Percentiles rank a stretch among this genome's conserved stretches.
phyloP scores from a whole-genome alignment of 2,888 invertebrate species.

The Geotrupes spiniger region DNA sequence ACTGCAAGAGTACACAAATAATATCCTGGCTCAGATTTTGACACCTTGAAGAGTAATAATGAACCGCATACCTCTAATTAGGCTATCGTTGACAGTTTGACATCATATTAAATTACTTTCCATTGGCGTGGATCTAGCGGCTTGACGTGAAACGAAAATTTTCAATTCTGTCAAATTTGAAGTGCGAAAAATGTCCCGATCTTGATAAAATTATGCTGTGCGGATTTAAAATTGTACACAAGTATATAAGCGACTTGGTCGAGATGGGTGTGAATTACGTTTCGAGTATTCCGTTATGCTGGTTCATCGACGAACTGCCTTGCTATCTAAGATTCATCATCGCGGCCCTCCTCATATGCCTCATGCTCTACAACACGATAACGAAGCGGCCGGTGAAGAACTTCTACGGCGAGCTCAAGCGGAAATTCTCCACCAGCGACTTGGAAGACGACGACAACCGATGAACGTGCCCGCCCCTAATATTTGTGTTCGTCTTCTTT shows the following conservation, averaged over 20 bases:
- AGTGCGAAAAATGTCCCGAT: conserved; percentile 9
- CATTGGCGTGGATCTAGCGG: no score
- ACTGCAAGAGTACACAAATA: no score
- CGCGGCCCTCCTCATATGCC: conserved; percentile 15
- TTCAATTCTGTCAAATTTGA: conserved; percentile 10
- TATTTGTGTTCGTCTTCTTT: no score
- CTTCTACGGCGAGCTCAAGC: conserved; percentile 10
- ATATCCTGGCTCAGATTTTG: no score
- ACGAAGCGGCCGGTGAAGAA: conserved; percentile 10
- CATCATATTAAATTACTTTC: no score
- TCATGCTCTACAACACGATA: conserved; percentile 15
- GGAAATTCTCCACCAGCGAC: conserved; percentile 11
- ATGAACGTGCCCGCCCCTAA: no score
- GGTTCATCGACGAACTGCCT: conserved; percentile 21
- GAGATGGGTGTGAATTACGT: conserved; percentile 13
- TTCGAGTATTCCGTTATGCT: conserved; percentile 17
- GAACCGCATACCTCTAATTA: no score
- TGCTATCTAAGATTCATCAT: conserved; percentile 18
- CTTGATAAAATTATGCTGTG: conserved; percentile 20
- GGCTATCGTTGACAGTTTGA: no score
- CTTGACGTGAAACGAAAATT: neutral
- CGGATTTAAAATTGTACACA: conserved; percentile 16
- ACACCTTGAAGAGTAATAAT: no score
- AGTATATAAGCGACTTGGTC: conserved; percentile 12
- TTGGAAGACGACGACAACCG: neutral